These are phyloP conservation scores for Eulithis testata DNA, from an alignment of 2,888 invertebrate species.

Conservation along the genomic window DNA sequence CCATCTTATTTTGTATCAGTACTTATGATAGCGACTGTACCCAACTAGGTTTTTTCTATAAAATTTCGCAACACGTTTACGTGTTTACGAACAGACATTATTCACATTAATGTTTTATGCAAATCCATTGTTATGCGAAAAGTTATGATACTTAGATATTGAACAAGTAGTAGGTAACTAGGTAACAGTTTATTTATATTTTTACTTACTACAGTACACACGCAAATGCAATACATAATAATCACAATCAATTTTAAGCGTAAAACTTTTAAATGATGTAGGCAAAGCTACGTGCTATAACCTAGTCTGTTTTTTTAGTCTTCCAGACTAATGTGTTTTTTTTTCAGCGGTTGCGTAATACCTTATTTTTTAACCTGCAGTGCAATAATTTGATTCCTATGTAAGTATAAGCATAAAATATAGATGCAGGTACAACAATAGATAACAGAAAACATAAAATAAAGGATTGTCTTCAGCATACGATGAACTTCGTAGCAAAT, in stretches of 20 bases:
- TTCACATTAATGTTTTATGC: constrained; percentile 25
- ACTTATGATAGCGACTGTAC: background rate
- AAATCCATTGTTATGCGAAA: constrained; percentile 31
- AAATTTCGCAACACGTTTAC: constrained; percentile 27
- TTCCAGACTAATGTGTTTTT: no score
- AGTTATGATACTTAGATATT: constrained; percentile 19
- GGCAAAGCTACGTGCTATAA: no score
- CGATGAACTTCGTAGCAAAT: no score
- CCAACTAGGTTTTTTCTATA: constrained; percentile 9
- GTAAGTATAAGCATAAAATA: no score
- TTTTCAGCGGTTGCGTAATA: no score
- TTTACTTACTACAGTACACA: background rate
- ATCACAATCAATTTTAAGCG: background rate
- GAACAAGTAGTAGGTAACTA: constrained; percentile 8
- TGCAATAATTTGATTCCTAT: no score
- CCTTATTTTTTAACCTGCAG: no score
- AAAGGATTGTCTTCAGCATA: no score
- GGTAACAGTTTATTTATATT: constrained; percentile 7
- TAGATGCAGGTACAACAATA: no score
- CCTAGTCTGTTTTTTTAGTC: no score
- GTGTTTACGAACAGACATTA: constrained; percentile 26
- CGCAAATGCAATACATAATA: constrained; percentile 3
- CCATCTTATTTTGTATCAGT: no score
- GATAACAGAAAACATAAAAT: no score
- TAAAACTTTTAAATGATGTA: background rate